phyloP scores from a whole-genome alignment of 2,888 invertebrate species.

The Seladonia tumulorum region DNA sequence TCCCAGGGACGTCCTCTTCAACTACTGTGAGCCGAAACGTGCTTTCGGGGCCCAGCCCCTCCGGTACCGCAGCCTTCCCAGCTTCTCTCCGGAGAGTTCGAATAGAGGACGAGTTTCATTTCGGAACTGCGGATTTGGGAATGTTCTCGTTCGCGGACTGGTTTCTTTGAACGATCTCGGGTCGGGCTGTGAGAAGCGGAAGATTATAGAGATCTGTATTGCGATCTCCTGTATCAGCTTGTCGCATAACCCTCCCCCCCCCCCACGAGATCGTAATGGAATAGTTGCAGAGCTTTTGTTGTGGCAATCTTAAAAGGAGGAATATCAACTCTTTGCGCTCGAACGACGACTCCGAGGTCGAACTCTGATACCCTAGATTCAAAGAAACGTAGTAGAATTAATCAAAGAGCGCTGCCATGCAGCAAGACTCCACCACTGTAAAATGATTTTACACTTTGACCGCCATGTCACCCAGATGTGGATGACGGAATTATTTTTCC shows the following conservation, averaged over 20 bases:
- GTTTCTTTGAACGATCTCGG: background rate
- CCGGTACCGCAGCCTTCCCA: background rate
- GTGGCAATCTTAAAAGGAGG: no score
- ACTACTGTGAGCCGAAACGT: background rate
- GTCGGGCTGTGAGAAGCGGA: background rate
- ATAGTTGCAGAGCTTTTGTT: no score
- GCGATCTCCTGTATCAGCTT: background rate
- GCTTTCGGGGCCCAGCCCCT: background rate
- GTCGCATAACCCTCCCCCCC: background rate
- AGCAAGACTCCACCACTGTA: background rate
- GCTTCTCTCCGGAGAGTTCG: background rate
- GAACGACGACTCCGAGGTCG: no score
- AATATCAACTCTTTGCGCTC: no score
- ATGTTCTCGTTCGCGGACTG: background rate
- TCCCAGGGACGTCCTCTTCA: background rate
- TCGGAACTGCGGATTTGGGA: background rate
- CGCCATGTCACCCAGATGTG: no score
- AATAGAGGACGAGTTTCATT: background rate
- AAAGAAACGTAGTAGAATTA: background rate
- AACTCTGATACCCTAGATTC: no score
- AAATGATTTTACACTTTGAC: no score
- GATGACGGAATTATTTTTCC: no score
- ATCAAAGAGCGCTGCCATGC: background rate
- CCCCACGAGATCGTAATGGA: background rate
- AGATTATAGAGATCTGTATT: background rate